phyloP scores from a whole-genome alignment of 1,140 invertebrate genomes.

The Polypedilum vanderplanki region DNA sequence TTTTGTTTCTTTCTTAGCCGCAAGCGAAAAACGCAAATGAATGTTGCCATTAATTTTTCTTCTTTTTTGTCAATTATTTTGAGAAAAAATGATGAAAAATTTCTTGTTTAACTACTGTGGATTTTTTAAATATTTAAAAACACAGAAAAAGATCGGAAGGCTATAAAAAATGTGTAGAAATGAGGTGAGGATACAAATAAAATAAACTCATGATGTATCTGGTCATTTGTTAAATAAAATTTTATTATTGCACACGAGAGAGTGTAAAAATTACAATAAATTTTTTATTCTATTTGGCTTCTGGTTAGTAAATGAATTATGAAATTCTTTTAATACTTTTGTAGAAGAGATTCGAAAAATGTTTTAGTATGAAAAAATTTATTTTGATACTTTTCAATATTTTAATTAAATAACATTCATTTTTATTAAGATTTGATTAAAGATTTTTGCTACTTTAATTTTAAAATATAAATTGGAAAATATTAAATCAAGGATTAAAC shows the following conservation, averaged over 20 bases:
- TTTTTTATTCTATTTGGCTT: constrained; percentile 13
- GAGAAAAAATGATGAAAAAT: background rate
- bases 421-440: too few relatives aligned
- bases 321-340: too few relatives aligned
- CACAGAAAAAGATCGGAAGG: background rate
- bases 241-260: background rate
- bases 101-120: background rate
- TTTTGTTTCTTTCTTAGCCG: background rate
- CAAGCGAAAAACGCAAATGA: background rate
- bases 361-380: too few relatives aligned
- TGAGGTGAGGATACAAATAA: background rate
- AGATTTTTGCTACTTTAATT: too few relatives aligned
- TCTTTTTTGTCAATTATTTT: background rate
- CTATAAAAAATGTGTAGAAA: background rate
- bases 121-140: background rate
- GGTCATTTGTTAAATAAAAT: constrained; percentile 7
- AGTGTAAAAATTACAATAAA: background rate
- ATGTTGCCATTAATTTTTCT: background rate
- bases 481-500: too few relatives aligned
- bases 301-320: background rate
- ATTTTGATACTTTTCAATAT: too few relatives aligned
- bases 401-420: too few relatives aligned
- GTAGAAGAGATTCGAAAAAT: too few relatives aligned
- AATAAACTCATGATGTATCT: constrained; percentile 9
- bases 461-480: too few relatives aligned